A percentile compares a stretch with the other conserved stretches of the same genome.
Conservation (phyloP, 2,113 vertebrate genomes). For the Natator depressus region DNA sequence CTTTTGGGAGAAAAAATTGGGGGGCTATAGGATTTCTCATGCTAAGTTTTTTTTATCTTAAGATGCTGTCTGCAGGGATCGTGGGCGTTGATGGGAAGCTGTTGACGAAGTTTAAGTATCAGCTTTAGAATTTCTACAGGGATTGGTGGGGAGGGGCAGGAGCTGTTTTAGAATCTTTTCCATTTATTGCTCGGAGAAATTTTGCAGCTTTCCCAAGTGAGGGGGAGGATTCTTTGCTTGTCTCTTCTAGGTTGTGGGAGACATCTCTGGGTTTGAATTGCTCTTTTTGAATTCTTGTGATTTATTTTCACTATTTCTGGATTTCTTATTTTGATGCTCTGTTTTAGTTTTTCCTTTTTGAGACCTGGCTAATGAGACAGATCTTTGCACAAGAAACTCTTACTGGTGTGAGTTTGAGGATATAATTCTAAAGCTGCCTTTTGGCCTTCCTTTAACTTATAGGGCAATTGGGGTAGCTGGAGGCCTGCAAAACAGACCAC, state of each 20-base stretch:
- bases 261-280: not conserved
- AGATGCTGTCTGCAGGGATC: not conserved
- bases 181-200: not conserved
- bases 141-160: not conserved
- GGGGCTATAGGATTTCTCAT: not conserved
- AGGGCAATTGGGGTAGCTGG: not conserved
- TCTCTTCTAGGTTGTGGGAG: not conserved
- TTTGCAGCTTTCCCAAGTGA: not conserved
- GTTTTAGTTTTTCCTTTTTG: not conserved
- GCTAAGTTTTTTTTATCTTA: not conserved
- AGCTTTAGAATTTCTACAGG: not conserved
- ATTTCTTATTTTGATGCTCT: not conserved
- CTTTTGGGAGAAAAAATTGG: not conserved
- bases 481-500: not conserved
- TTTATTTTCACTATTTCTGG: not conserved
- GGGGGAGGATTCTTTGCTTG: not conserved
- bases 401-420: not conserved
- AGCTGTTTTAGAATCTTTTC: not conserved
- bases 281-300: not conserved
- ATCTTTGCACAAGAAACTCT: not conserved
- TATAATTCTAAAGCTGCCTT: not conserved
- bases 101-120: not conserved
- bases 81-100: not conserved
- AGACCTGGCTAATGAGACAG: not conserved
- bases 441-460: not conserved